Conservation (phyloP, 2,888 invertebrate species). For the Drosophila anceps region DNA sequence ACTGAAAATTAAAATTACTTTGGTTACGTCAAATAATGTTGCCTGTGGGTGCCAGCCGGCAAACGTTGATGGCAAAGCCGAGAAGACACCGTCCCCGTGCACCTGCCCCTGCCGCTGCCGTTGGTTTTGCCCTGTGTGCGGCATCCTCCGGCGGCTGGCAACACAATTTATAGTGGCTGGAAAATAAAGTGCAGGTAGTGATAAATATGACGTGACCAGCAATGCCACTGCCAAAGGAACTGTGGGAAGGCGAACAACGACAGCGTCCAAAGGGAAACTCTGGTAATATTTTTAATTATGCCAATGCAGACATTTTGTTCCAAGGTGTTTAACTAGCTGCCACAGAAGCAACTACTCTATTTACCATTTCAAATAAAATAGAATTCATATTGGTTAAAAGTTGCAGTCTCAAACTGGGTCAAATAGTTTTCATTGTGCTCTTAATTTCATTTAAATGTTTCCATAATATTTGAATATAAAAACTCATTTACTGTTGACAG, state of each 20-base stretch:
- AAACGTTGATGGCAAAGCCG: slow-evolving; percentile 48
- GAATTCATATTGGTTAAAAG: neutral
- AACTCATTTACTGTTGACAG: neutral
- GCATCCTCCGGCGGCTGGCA: slow-evolving; percentile 24
- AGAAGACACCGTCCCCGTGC: slow-evolving; percentile 8
- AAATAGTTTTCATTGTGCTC: slow-evolving; percentile 5
- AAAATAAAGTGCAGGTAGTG: slow-evolving; percentile 70
- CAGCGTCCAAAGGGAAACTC: slow-evolving; percentile 28
- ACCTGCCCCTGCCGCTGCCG: neutral
- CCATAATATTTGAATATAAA: neutral
- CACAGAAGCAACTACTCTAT: slow-evolving; percentile 13
- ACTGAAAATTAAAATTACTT: slow-evolving; percentile 78
- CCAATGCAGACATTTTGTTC: slow-evolving; percentile 44
- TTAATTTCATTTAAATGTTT: neutral
- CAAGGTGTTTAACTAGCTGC: slow-evolving; percentile 31
- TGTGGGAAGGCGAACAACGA: neutral
- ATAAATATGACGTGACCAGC: slow-evolving; percentile 75
- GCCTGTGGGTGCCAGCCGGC: slow-evolving; percentile 66
- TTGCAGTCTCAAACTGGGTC: neutral
- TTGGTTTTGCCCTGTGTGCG: neutral
- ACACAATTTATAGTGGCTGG: slow-evolving; percentile 74
- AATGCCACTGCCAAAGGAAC: slow-evolving; percentile 42
- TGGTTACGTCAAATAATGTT: slow-evolving; percentile 79
- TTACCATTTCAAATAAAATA: slow-evolving; percentile 1
- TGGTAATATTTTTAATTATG: slow-evolving; percentile 60